These are phyloP conservation scores for Tachystola acroxantha DNA, from an alignment of 2,888 invertebrate genomes.

Conservation along the genomic window DNA sequence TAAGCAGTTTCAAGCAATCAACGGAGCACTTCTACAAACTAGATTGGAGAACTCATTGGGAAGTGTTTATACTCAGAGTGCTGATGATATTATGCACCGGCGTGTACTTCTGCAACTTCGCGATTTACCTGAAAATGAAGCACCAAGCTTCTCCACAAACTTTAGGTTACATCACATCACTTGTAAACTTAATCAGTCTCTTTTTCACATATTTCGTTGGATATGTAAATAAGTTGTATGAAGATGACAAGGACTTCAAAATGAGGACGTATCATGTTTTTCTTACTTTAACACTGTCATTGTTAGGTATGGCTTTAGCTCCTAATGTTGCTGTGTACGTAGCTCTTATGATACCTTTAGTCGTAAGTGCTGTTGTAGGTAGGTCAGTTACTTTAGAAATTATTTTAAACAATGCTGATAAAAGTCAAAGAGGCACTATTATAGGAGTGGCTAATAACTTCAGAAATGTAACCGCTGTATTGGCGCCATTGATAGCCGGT, in stretches of 20 bases:
- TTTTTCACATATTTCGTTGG: slow-evolving; percentile 59
- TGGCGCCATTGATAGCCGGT: slow-evolving; percentile 75
- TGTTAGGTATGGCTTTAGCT: slow-evolving; percentile 53
- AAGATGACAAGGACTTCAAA: slow-evolving; percentile 47
- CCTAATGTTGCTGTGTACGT: slow-evolving; percentile 50
- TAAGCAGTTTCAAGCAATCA: slow-evolving; percentile 36
- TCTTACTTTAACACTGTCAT: slow-evolving; percentile 47
- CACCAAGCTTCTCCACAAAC: slow-evolving; percentile 61
- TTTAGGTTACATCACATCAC: slow-evolving; percentile 75
- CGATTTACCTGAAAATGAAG: slow-evolving; percentile 57
- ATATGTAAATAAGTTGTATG: slow-evolving; percentile 56
- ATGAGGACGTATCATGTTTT: slow-evolving; percentile 64
- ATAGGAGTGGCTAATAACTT: slow-evolving; percentile 76
- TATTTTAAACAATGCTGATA: slow-evolving; percentile 58
- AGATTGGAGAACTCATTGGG: slow-evolving; percentile 72
- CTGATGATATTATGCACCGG: slow-evolving; percentile 65
- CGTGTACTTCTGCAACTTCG: slow-evolving; percentile 67
- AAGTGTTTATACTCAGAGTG: slow-evolving; percentile 68
- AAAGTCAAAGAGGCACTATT: slow-evolving; percentile 72
- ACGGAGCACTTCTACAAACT: slow-evolving; percentile 57
- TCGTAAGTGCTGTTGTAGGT: slow-evolving; percentile 57
- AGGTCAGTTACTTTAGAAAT: slow-evolving; percentile 69
- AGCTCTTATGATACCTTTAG: slow-evolving; percentile 62
- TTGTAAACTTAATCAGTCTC: slow-evolving; percentile 64
- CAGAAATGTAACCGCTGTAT: slow-evolving; percentile 71